These are phyloP conservation scores for Lasioglossum malachurum DNA, from an alignment of 2,888 invertebrate genomes.

Conservation along the genomic window DNA sequence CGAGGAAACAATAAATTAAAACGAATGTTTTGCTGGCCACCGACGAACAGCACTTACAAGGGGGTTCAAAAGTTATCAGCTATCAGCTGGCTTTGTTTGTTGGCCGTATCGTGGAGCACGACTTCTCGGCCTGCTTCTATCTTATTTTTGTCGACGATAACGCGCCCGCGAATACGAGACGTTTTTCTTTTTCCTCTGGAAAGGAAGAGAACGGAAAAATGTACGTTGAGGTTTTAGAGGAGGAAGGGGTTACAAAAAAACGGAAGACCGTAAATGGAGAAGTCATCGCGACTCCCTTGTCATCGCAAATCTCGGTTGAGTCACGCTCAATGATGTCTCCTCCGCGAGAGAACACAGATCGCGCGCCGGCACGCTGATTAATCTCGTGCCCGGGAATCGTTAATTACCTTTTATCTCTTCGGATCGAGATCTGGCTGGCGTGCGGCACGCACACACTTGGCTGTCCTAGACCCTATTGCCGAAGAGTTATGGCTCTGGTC, in stretches of 20 bases:
- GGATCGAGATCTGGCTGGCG: slow-evolving; percentile 3
- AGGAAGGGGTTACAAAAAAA: not conserved
- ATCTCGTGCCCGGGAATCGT: slow-evolving; percentile 14
- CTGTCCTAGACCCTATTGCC: slow-evolving; percentile 44
- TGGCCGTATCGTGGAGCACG: slow-evolving; percentile 48
- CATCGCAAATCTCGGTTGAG: slow-evolving; percentile 28
- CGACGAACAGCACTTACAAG: slow-evolving; percentile 24
- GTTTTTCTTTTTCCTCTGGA: not conserved
- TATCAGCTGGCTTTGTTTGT: slow-evolving; percentile 63
- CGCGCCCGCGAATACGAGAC: slow-evolving; percentile 9
- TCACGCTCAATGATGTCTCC: not conserved
- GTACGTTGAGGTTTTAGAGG: not conserved
- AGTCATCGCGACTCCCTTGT: not conserved
- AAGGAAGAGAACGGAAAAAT: not conserved
- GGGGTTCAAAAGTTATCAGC: slow-evolving; percentile 70
- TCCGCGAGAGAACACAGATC: not conserved
- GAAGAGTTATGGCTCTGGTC: slow-evolving; percentile 8
- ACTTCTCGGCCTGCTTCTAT: slow-evolving; percentile 41
- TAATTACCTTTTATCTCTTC: slow-evolving; percentile 42
- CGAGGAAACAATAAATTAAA: not conserved
- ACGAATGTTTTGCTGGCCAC: slow-evolving; percentile 49
- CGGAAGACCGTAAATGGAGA: not conserved
- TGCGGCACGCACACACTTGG: not conserved
- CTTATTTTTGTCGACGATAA: slow-evolving; percentile 49
- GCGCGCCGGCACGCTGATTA: not conserved